Conservation (phyloP, 2,113 vertebrate genomes). For the Melanerpes aurifrons region DNA sequence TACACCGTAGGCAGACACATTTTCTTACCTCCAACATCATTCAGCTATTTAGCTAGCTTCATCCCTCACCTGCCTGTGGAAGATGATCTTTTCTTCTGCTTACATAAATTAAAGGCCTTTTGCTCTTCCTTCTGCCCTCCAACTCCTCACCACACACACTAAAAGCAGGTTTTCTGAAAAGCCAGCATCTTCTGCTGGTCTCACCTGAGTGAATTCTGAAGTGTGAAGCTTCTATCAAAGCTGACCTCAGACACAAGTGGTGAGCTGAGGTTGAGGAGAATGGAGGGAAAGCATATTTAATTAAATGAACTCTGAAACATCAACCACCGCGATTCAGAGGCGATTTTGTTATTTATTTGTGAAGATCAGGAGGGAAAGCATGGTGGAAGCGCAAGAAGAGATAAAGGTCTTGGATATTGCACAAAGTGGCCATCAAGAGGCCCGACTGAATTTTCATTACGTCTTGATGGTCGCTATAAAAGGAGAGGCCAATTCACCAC, state of each 20-base stretch:
- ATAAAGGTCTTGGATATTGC: constrained; percentile 4
- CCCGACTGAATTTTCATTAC: constrained; percentile 33
- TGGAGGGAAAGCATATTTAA: constrained; percentile 35
- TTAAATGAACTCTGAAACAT: constrained; percentile 56
- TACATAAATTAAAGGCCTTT: not conserved
- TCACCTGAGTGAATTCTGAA: not conserved
- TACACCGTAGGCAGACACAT: not conserved
- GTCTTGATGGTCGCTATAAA: constrained; percentile 7
- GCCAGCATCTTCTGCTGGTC: not conserved
- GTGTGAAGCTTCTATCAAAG: not conserved
- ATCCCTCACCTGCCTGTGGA: not conserved
- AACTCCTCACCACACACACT: not conserved
- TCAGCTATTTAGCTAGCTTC: not conserved
- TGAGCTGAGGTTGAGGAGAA: not conserved
- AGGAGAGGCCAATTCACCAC: constrained; percentile 8
- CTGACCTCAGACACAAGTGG: constrained; percentile 7
- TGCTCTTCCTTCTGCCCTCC: not conserved
- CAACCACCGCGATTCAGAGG: not conserved
- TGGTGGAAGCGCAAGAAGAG: not conserved
- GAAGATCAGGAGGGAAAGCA: not conserved
- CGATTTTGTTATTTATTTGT: not conserved
- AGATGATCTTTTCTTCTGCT: not conserved
- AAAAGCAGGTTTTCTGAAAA: not conserved
- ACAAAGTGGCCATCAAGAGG: constrained; percentile 25
- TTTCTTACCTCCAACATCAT: not conserved